phyloP scores from a whole-genome alignment of 2,113 vertebrate species.

The Laticauda laticaudata region DNA sequence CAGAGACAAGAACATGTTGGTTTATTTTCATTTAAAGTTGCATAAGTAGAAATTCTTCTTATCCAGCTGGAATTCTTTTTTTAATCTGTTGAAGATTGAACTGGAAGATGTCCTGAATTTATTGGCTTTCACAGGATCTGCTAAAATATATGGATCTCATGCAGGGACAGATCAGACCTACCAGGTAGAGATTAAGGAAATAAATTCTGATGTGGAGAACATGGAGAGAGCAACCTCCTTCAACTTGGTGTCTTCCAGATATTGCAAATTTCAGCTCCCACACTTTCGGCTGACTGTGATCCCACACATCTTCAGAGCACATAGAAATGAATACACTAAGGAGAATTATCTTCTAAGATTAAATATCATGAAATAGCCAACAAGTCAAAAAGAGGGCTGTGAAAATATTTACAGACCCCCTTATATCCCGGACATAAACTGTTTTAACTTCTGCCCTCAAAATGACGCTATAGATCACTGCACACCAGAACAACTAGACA shows the following conservation, averaged over 20 bases:
- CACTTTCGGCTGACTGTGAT: background rate
- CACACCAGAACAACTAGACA: no score
- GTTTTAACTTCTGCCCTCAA: no score
- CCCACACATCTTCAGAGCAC: background rate
- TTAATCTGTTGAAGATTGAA: constrained; percentile 6
- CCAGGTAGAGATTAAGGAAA: background rate
- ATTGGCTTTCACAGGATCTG: background rate
- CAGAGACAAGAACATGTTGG: background rate
- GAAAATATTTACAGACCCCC: no score
- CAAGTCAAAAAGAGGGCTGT: background rate
- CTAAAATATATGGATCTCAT: background rate
- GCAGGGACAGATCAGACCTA: background rate
- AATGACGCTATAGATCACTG: no score
- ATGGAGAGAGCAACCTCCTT: background rate
- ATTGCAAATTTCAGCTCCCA: background rate
- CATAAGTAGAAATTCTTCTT: constrained; percentile 8
- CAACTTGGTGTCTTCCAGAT: background rate
- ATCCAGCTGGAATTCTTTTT: constrained; percentile 1
- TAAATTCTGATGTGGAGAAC: background rate
- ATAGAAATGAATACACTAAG: background rate
- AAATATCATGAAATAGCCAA: background rate
- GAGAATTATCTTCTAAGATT: background rate
- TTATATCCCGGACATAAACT: no score
- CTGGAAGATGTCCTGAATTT: background rate
- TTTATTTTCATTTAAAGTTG: constrained; percentile 20